Evolutionary conservation across 2,113 vertebrate genomes (phyloP).

Genomic region (Thermophis baileyi): DNA sequence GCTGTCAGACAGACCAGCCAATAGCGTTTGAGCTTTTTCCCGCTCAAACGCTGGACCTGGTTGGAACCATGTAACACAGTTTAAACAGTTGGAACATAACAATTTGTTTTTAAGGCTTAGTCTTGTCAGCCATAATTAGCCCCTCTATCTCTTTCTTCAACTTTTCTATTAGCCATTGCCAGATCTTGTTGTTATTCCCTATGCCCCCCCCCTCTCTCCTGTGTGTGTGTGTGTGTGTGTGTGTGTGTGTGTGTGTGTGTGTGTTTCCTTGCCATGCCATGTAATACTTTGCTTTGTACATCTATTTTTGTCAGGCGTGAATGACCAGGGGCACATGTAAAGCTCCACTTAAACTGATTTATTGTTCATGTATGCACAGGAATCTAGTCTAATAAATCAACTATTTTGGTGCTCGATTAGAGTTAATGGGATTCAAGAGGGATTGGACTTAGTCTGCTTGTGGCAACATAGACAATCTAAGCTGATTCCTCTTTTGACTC

Average conservation of each 20-base stretch:
- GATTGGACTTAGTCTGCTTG: background rate
- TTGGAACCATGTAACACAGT: too few relatives aligned
- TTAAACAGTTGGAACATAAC: too few relatives aligned
- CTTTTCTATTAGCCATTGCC: background rate
- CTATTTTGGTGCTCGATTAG: background rate
- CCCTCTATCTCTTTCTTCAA: background rate
- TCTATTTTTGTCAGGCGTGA: background rate
- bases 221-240: background rate
- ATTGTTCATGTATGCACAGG: background rate
- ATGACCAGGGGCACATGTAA: background rate
- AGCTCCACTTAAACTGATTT: background rate
- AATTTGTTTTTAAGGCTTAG: background rate
- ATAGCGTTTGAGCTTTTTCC: too few relatives aligned
- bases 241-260: too few relatives aligned
- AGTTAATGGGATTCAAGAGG: background rate
- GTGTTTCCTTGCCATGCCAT: background rate
- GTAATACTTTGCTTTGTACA: background rate
- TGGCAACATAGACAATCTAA: background rate
- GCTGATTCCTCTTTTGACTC: background rate
- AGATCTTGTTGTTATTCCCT: background rate
- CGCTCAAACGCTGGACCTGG: too few relatives aligned
- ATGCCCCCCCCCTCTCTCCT: too few relatives aligned
- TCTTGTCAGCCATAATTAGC: background rate
- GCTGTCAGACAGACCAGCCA: too few relatives aligned
- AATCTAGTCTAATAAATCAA: background rate